Base-by-base conservation (phyloP, 1,140 invertebrate species). In the Conopomorpha cramerella region DNA sequence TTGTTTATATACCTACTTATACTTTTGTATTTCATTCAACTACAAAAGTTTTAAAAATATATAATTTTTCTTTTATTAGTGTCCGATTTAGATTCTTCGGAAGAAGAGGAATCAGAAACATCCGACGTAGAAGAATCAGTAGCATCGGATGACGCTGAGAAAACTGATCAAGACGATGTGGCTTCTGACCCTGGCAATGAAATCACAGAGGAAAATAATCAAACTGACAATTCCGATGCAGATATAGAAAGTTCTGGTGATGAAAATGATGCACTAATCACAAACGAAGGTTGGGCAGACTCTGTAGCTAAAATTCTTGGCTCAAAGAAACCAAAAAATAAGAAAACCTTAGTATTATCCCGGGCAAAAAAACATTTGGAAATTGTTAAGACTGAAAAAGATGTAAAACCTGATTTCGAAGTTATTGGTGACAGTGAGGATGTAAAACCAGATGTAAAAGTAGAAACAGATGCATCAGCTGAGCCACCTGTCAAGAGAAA, bases 221-320 rank as follows among this genome's bases (percentile, higher is more conserved):
- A 23, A 11, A 15, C 12, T 14, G 30, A 32, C 30, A 16, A 16
- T 12, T 32, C 30, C 14, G 16, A 16, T 17, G 30, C 12, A 3
- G 16, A 25, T 18, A 41, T 51, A 29, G 38, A 27, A 18, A 43
- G 49, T 16, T 25, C 26, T 6, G 39, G 55, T 17, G 46, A 49
- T 8, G 34, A 46, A n/a, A 38, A 39, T 15, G 28, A 30, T 3
- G 36, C 36, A 31, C 31, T 68, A 17, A 43, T 72, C 8, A 62
- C 55, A 16, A 85, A 84, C 55, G 61, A 65, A 45, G 82, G 78
- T n/a, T 85, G 80, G 87, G 87, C 86, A 29, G 83, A 89, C 68
- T 86, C 83, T 2, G 82, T 90, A 63, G 78, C 82, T 27, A 89
- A 90, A 73, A 89, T 93, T 54, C 71, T 93, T 16, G 81, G 82